Percentiles rank a stretch among this genome's conserved stretches.
These are phyloP conservation scores for Drosophila mimica DNA, from an alignment of 2,888 invertebrate genomes.

Conservation along the genomic window DNA sequence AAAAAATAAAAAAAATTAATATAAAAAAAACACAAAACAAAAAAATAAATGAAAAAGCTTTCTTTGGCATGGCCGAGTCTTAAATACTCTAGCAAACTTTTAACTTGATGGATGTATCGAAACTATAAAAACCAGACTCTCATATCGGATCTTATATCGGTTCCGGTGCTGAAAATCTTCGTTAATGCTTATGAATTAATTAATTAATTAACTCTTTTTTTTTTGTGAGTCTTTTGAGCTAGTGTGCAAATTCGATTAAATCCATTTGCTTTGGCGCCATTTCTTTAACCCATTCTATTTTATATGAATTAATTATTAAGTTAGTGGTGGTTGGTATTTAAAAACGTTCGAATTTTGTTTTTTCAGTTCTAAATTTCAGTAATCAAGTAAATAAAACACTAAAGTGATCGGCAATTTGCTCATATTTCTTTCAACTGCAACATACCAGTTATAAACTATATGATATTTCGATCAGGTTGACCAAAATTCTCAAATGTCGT, in stretches of 20 bases:
- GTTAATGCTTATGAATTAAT: neutral
- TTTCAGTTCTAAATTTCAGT: neutral
- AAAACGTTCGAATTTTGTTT: neutral
- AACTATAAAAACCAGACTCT: neutral
- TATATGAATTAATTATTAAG: neutral
- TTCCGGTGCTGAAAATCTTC: neutral
- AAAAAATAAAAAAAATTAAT: constrained; percentile 24
- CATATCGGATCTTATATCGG: neutral
- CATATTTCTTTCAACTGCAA: neutral
- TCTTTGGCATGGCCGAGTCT: constrained; percentile 5
- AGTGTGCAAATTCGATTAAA: neutral
- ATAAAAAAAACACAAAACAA: constrained; percentile 28
- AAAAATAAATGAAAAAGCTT: constrained; percentile 28
- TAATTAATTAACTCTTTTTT: too few species aligned
- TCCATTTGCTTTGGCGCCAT: neutral
- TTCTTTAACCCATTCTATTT: neutral
- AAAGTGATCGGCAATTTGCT: neutral
- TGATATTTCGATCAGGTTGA: neutral
- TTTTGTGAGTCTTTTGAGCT: neutral
- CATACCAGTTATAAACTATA: neutral
- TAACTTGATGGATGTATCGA: neutral
- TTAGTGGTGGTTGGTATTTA: neutral
- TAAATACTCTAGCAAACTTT: constrained; percentile 13
- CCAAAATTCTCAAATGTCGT: neutral
- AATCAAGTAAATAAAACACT: too few species aligned